Evolutionary conservation across 2,113 vertebrate species (phyloP).

Genomic region (Pardalotus punctatus): DNA sequence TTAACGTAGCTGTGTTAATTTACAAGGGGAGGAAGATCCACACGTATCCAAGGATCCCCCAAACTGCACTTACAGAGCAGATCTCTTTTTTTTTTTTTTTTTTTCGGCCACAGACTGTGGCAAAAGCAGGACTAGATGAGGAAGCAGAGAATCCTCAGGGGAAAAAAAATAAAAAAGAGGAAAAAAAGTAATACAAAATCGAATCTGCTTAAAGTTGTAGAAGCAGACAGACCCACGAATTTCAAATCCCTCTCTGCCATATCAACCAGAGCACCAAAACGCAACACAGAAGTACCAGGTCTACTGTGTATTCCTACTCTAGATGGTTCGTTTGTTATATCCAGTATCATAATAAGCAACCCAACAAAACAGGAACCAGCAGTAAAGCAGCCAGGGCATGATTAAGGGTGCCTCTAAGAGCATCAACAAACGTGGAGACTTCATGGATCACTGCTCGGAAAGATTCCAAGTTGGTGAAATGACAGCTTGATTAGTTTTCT

Average conservation of each 20-base stretch:
- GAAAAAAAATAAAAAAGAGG: background rate
- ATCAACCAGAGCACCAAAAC: background rate
- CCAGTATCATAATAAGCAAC: background rate
- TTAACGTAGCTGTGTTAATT: background rate
- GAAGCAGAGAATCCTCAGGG: background rate
- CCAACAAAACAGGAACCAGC: slow-evolving; percentile 1
- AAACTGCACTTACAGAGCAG: background rate
- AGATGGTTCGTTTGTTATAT: background rate
- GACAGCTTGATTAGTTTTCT: slow-evolving; percentile 58
- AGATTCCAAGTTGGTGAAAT: slow-evolving; percentile 25
- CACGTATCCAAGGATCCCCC: background rate
- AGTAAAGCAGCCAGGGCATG: slow-evolving; percentile 7
- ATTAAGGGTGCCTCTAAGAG: slow-evolving; percentile 21
- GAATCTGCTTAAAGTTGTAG: background rate
- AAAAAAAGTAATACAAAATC: background rate
- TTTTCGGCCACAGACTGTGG: background rate
- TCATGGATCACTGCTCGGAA: slow-evolving; percentile 36
- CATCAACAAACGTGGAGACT: background rate
- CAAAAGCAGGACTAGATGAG: background rate
- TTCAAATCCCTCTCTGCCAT: background rate
- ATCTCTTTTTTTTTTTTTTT: background rate
- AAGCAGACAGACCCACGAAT: background rate
- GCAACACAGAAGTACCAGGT: background rate
- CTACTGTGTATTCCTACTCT: background rate
- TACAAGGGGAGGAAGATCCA: background rate